These are phyloP conservation scores for Brotula barbata DNA, from an alignment of 2,797 vertebrate species.

Conservation along the genomic window DNA sequence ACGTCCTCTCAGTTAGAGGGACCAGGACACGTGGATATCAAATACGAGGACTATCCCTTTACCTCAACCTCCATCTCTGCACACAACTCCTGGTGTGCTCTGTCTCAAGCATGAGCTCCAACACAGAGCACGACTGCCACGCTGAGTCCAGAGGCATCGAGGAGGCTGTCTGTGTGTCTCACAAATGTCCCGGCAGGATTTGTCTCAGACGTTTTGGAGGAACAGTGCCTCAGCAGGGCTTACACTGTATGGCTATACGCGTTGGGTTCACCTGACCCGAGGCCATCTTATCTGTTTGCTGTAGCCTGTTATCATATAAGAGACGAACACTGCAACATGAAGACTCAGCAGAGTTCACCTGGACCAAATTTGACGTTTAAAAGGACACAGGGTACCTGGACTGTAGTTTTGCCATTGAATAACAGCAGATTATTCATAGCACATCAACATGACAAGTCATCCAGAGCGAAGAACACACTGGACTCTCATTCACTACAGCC, in stretches of 20 bases:
- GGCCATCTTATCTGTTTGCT: conserved; percentile 7
- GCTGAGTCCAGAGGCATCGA: not conserved
- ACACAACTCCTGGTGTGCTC: conserved; percentile 90
- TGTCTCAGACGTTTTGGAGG: not conserved
- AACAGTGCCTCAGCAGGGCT: not conserved
- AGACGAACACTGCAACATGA: conserved; percentile 7
- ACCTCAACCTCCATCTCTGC: conserved; percentile 77
- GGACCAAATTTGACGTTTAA: conserved; percentile 5
- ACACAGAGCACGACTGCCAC: conserved; percentile 20
- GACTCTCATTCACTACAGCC: not conserved
- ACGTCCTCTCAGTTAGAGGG: conserved; percentile 75
- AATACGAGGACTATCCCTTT: conserved; percentile 91
- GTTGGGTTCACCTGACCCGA: not conserved
- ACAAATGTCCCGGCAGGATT: not conserved
- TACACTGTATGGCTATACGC: not conserved
- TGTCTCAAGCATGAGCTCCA: conserved; percentile 86
- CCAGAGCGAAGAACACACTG: not conserved
- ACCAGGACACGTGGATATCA: conserved; percentile 85
- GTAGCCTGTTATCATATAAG: not conserved
- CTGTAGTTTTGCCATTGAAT: conserved; percentile 6
- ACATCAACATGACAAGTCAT: not conserved
- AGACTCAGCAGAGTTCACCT: conserved; percentile 16
- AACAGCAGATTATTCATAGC: not conserved
- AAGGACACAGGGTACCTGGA: conserved; percentile 8
- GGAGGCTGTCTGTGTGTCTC: not conserved